phyloP scores from a whole-genome alignment of 2,797 vertebrate species.

The Danio albolineatus region DNA sequence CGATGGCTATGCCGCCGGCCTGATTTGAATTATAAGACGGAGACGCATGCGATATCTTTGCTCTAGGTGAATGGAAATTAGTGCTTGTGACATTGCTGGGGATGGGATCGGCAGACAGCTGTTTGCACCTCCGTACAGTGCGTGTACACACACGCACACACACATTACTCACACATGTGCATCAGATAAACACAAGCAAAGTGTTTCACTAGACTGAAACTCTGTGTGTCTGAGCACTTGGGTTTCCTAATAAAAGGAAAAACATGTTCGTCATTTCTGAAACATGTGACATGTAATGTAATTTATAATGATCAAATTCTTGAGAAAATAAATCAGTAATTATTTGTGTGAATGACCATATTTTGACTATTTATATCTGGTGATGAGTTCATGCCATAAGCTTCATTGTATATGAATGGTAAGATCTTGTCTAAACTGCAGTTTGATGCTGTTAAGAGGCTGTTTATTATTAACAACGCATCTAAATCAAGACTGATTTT shows the following conservation, averaged over 20 bases:
- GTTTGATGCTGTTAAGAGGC: background rate
- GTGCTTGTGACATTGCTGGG: slow-evolving; percentile 78
- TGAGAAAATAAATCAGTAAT: background rate
- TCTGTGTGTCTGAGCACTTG: slow-evolving; percentile 3
- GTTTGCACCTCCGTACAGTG: slow-evolving; percentile 70
- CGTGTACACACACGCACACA: slow-evolving; percentile 55
- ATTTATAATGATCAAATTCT: slow-evolving; percentile 40
- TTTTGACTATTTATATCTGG: background rate
- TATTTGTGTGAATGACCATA: background rate
- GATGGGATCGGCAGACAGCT: slow-evolving; percentile 79
- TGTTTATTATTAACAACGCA: background rate
- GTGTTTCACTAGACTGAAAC: slow-evolving; percentile 19
- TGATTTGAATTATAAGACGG: slow-evolving; percentile 83
- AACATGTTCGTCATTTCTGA: slow-evolving; percentile 33
- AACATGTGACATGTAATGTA: slow-evolving; percentile 39
- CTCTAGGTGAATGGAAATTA: slow-evolving; percentile 85
- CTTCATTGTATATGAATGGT: background rate
- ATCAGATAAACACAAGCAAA: slow-evolving; percentile 31
- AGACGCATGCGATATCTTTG: slow-evolving; percentile 81
- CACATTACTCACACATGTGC: background rate
- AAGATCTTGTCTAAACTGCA: slow-evolving; percentile 32
- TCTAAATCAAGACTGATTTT: background rate
- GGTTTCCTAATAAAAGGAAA: slow-evolving; percentile 8
- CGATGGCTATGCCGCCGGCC: slow-evolving; percentile 76
- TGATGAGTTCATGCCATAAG: slow-evolving; percentile 19